phyloP scores from a whole-genome alignment of 2,797 vertebrate genomes.

The Tokudaia tokunoshimensis region DNA sequence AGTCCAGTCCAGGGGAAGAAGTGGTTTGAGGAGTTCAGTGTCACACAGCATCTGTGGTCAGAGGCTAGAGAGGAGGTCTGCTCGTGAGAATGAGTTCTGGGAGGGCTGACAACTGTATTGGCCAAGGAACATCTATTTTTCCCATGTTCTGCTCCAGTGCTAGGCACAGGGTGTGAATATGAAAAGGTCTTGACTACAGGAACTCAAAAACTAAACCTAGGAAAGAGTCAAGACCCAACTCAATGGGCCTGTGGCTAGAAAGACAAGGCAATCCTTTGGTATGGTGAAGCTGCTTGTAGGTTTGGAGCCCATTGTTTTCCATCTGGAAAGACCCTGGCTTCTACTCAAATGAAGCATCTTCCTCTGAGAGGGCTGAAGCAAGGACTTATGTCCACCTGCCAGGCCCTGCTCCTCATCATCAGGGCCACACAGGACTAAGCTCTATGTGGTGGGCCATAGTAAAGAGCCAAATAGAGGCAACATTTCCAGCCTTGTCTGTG shows the following conservation, averaged over 20 bases:
- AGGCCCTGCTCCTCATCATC: not conserved
- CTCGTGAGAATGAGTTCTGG: not conserved
- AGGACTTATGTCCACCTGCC: not conserved
- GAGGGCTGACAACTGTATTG: not conserved
- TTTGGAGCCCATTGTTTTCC: not conserved
- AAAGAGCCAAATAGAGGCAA: not conserved
- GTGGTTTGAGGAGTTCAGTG: not conserved
- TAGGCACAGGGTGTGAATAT: not conserved
- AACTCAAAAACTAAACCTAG: not conserved
- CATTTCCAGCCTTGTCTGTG: not conserved
- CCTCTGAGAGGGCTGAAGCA: not conserved
- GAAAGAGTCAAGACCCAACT: not conserved
- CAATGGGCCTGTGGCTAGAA: not conserved
- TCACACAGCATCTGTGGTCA: not conserved
- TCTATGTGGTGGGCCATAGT: rapidly evolving
- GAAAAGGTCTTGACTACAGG: not conserved
- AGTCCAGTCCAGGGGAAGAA: not conserved
- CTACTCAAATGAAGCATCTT: not conserved
- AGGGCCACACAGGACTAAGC: not conserved
- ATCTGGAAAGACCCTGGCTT: not conserved
- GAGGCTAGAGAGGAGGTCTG: not conserved
- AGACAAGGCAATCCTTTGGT: not conserved
- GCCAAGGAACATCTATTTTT: not conserved
- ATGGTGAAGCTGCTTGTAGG: not conserved
- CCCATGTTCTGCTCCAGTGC: not conserved